Evolutionary conservation across 2,113 vertebrate genomes (phyloP).

Genomic region (Lepidothrix coronata): DNA sequence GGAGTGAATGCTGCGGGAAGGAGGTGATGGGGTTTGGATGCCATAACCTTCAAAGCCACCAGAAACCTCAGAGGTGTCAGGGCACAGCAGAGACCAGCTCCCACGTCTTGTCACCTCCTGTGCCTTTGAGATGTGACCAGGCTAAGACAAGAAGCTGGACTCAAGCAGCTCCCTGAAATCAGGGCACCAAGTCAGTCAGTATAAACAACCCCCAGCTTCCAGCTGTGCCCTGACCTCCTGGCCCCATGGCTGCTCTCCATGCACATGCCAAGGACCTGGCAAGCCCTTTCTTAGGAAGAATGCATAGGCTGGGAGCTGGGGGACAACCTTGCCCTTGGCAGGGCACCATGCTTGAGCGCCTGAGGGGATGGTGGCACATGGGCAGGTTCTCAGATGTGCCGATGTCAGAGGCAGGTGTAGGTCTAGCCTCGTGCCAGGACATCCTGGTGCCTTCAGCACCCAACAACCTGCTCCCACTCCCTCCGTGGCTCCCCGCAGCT

Average conservation of each 20-base stretch:
- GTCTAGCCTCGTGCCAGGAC: neutral
- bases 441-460: neutral
- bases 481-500: neutral
- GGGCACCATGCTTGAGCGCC: neutral
- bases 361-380: neutral
- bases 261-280: neutral
- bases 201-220: neutral
- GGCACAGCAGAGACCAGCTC: neutral
- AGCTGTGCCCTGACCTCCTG: neutral
- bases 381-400: neutral
- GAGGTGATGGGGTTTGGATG: neutral
- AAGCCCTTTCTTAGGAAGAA: neutral
- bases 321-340: neutral
- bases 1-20: neutral
- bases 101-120: neutral
- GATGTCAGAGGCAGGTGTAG: fast-evolving
- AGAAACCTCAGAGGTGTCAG: neutral
- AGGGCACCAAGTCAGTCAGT: neutral
- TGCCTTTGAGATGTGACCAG: neutral
- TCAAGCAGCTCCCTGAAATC: neutral
- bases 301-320: neutral
- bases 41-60: neutral
- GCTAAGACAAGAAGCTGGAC: neutral
- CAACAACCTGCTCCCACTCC: neutral
- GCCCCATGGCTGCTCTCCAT: neutral